Evolutionary conservation across 2,797 vertebrate genomes (phyloP).

Genomic region (Chaetophractus vellerosus): DNA sequence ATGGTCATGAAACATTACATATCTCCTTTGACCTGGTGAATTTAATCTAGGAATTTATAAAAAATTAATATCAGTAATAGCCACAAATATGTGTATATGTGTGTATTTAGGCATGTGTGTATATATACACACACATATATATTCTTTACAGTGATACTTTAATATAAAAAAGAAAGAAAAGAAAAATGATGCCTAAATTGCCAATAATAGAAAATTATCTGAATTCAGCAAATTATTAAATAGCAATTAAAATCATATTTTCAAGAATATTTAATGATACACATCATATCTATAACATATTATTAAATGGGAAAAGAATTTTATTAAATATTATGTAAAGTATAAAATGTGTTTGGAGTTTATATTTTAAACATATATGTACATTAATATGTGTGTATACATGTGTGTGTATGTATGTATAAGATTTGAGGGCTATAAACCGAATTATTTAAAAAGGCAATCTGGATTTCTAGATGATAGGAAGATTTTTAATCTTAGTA

Average conservation of each 20-base stretch:
- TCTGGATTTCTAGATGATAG: not conserved
- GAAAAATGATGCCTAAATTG: not conserved
- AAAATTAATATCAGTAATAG: constrained; percentile 18
- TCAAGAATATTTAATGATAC: not conserved
- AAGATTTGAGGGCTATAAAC: not conserved
- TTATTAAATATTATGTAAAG: constrained; percentile 21
- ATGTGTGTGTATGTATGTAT: not conserved
- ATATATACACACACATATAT: not conserved
- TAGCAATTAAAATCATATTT: constrained; percentile 26
- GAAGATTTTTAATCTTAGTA: not conserved
- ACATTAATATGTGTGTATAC: not conserved
- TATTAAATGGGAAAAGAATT: not conserved
- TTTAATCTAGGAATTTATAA: constrained; percentile 15
- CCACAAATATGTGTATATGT: not conserved
- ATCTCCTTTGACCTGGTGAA: not conserved
- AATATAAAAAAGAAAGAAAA: not conserved
- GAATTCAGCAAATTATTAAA: not conserved
- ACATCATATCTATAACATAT: not conserved
- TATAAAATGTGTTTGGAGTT: not conserved
- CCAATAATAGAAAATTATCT: not conserved
- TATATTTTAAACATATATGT: not conserved
- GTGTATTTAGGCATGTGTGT: not conserved
- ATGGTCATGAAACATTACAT: not conserved
- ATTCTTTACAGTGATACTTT: not conserved
- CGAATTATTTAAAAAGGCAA: not conserved